phyloP scores from a whole-genome alignment of 2,888 invertebrate species.

The Melanophora roralis region DNA sequence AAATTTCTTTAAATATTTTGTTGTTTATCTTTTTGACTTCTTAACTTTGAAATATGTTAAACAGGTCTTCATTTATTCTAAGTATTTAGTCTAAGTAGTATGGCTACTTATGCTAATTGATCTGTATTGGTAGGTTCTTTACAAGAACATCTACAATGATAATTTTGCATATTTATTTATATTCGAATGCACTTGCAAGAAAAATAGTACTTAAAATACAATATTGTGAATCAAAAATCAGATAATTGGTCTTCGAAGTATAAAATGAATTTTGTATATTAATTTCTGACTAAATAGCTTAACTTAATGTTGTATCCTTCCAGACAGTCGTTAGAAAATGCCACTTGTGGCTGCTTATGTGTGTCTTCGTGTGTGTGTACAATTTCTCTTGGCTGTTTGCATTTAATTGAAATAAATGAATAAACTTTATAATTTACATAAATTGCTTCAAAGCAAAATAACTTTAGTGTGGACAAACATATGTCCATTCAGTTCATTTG shows the following conservation, averaged over 20 bases:
- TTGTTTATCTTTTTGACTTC: conserved; percentile 16
- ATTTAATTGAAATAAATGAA: conserved; percentile 7
- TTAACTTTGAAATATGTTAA: not conserved
- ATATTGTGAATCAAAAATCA: not conserved
- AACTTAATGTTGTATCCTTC: too few species aligned
- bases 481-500: not conserved
- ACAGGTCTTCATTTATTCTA: not conserved
- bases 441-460: conserved; percentile 56
- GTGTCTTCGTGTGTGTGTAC: not conserved
- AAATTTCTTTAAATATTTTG: too few species aligned
- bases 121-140: conserved; percentile 23
- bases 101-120: conserved; percentile 30
- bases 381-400: not conserved
- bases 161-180: conserved; percentile 20
- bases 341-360: not conserved
- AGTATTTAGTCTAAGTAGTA: not conserved
- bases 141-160: conserved; percentile 12
- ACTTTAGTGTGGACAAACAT: conserved; percentile 25
- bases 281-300: not conserved
- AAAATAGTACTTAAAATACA: conserved; percentile 1
- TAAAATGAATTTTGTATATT: conserved; percentile 10
- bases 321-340: not conserved
- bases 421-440: conserved; percentile 57
- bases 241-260: conserved; percentile 5
- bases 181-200: not conserved